These are phyloP conservation scores for Lycodopsis pacificus DNA, from an alignment of 2,797 vertebrate species.

Conservation along the genomic window DNA sequence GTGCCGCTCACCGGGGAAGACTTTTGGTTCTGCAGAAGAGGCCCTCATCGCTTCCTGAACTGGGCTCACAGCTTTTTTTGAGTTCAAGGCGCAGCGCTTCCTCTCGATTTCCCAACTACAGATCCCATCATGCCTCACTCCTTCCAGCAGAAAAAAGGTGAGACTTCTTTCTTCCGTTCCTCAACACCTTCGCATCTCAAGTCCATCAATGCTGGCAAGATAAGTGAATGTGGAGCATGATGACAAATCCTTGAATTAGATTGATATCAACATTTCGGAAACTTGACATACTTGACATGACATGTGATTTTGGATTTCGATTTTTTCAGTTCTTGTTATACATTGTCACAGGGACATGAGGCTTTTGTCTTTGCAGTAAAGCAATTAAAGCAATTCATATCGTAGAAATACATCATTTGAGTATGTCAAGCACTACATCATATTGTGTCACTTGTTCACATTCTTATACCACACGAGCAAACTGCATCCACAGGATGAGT, in stretches of 20 bases:
- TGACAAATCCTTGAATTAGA: neutral
- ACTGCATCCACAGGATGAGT: neutral
- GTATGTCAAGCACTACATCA: neutral
- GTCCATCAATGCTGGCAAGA: neutral
- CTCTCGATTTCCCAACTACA: conserved; percentile 62
- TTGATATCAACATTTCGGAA: conserved; percentile 3
- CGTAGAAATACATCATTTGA: neutral
- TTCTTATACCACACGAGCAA: neutral
- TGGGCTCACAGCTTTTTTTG: conserved; percentile 35
- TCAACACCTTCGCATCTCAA: conserved; percentile 1
- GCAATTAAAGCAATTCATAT: neutral
- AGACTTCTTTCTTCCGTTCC: conserved; percentile 54
- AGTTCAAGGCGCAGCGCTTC: conserved; percentile 51
- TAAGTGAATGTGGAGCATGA: neutral
- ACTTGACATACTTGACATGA: neutral
- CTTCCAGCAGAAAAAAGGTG: conserved; percentile 84
- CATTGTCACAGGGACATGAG: neutral
- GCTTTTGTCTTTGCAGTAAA: neutral
- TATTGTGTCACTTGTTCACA: neutral
- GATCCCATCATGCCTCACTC: conserved; percentile 84
- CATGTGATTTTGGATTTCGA: neutral
- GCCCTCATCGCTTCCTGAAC: conserved; percentile 54
- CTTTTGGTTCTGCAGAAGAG: conserved; percentile 47
- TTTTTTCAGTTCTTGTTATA: neutral
- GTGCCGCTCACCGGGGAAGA: conserved; percentile 33